Evolutionary conservation across 2,797 vertebrate genomes (phyloP).

Genomic region (Coendou prehensilis): DNA sequence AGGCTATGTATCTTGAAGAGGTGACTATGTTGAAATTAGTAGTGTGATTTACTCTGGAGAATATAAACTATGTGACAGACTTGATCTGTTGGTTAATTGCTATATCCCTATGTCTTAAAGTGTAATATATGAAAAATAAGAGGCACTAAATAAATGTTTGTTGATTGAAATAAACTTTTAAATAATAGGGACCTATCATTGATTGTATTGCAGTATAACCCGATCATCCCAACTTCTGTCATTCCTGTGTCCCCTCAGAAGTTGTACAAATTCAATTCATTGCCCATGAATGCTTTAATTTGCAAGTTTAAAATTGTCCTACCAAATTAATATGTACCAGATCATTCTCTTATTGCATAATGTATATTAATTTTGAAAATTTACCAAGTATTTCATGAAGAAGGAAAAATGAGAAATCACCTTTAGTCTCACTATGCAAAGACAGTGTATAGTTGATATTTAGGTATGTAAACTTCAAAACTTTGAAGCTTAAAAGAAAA

Average conservation of each 20-base stretch:
- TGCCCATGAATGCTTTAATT: slow-evolving; percentile 52
- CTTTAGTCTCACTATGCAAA: neutral
- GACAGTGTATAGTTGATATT: neutral
- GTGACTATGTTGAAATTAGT: neutral
- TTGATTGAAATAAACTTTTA: slow-evolving; percentile 1
- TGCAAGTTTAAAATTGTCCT: slow-evolving; percentile 24
- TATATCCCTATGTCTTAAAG: neutral
- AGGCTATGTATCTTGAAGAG: neutral
- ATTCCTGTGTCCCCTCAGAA: slow-evolving; percentile 9
- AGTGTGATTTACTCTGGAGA: neutral
- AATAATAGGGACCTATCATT: neutral
- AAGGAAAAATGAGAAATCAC: slow-evolving; percentile 43
- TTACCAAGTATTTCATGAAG: slow-evolving; percentile 46
- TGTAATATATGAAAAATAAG: neutral
- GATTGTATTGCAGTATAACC: neutral
- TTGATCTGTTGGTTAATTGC: neutral
- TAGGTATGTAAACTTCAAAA: slow-evolving; percentile 25
- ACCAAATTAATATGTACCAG: neutral
- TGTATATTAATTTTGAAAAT: slow-evolving; percentile 21
- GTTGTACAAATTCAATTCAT: slow-evolving; percentile 1
- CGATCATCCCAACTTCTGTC: neutral
- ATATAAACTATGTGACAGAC: neutral
- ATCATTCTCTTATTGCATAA: slow-evolving; percentile 17
- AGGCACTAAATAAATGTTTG: neutral
- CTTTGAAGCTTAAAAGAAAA: slow-evolving; percentile 34